Percentiles rank a stretch among this genome's conserved stretches.
These are phyloP conservation scores for Antennarius striatus DNA, from an alignment of 2,113 vertebrate genomes.

Conservation along the genomic window DNA sequence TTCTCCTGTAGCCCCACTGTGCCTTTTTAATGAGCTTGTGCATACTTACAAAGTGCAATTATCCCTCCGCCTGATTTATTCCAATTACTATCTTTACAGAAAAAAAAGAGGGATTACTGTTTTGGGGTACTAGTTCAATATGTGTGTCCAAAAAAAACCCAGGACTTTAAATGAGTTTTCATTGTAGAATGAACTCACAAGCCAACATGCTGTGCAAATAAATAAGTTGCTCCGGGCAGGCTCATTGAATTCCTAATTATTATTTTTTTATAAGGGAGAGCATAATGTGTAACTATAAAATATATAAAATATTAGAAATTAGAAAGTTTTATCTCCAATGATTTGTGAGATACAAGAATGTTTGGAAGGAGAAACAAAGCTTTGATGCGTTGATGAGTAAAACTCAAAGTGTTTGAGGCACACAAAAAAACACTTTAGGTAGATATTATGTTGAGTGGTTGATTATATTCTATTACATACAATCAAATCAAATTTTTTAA, in stretches of 20 bases:
- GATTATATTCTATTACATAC: neutral
- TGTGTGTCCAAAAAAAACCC: constrained; percentile 17
- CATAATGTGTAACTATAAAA: constrained; percentile 24
- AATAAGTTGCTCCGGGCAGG: constrained; percentile 40
- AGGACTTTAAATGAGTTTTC: constrained; percentile 35
- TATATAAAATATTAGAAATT: neutral
- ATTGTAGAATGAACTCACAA: constrained; percentile 35
- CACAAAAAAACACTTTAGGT: neutral
- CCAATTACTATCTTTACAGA: constrained; percentile 45
- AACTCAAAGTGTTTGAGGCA: neutral
- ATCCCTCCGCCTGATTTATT: constrained; percentile 54
- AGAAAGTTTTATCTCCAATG: neutral
- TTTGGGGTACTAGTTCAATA: constrained; percentile 38
- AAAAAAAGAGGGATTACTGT: constrained; percentile 21
- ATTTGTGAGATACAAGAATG: neutral
- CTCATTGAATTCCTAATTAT: constrained; percentile 20
- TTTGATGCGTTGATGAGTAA: neutral
- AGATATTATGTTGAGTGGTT: neutral
- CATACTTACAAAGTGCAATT: constrained; percentile 33
- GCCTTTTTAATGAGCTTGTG: constrained; percentile 45
- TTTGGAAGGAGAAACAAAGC: neutral
- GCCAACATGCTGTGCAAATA: constrained; percentile 41
- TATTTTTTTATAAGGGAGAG: constrained; percentile 10
- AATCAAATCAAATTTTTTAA: constrained; percentile 19
- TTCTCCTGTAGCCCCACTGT: constrained; percentile 4